Percentiles rank a stretch among this genome's conserved stretches.
These are phyloP conservation scores for Masticophis lateralis DNA, from an alignment of 2,797 vertebrate genomes.

Conservation along the genomic window DNA sequence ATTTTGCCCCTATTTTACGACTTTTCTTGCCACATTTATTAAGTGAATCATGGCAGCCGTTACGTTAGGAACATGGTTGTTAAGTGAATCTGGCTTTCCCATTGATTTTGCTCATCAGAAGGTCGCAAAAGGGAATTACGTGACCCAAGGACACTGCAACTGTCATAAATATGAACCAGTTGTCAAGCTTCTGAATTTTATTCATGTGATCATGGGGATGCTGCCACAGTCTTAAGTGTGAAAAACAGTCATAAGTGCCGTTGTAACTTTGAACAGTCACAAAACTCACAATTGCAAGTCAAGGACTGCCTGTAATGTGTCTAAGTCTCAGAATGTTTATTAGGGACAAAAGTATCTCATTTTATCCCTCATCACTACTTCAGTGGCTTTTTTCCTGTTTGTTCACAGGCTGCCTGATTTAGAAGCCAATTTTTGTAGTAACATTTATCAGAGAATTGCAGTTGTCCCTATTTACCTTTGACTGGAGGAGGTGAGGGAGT, in stretches of 20 bases:
- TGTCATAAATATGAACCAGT: not conserved
- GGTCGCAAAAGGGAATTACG: not conserved
- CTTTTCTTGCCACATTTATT: not conserved
- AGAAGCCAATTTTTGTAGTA: constrained; percentile 44
- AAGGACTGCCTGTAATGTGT: not conserved
- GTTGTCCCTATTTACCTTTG: constrained; percentile 24
- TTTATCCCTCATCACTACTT: not conserved
- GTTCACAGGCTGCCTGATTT: constrained; percentile 29
- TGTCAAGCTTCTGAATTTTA: not conserved
- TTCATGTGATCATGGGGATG: not conserved
- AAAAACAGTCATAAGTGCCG: not conserved
- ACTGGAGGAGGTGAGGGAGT: not conserved
- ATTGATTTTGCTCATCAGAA: not conserved
- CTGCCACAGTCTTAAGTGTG: not conserved
- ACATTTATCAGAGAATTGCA: constrained; percentile 45
- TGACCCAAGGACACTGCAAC: not conserved
- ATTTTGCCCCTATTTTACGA: not conserved
- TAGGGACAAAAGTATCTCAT: not conserved
- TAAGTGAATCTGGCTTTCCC: not conserved
- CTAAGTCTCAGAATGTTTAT: not conserved
- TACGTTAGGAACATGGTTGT: not conserved
- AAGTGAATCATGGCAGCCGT: not conserved
- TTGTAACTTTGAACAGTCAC: not conserved
- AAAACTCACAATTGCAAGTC: not conserved
- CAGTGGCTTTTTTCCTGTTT: not conserved